phyloP scores from a whole-genome alignment of 2,113 vertebrate genomes.

The Datnioides undecimradiatus region DNA sequence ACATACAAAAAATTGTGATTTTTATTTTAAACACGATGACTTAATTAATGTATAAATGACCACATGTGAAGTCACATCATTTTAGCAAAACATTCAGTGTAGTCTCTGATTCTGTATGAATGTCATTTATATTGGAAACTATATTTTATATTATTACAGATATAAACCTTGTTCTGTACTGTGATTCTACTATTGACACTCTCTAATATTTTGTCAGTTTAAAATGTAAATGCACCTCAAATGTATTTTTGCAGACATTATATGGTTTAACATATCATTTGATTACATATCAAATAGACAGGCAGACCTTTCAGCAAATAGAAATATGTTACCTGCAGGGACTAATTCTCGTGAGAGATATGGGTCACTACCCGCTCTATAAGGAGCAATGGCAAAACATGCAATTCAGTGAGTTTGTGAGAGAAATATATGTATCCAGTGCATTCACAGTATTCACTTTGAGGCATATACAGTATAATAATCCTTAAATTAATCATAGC shows the following conservation, averaged over 20 bases:
- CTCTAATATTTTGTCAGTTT: not conserved
- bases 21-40: not conserved
- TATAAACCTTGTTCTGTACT: not conserved
- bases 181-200: not conserved
- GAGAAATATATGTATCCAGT: slow-evolving; percentile 6
- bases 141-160: not conserved
- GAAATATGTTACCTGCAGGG: not conserved
- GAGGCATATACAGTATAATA: slow-evolving; percentile 34
- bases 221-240: not conserved
- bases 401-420: slow-evolving; percentile 1
- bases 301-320: not conserved
- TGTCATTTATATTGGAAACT: not conserved
- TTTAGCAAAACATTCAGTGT: not conserved
- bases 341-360: slow-evolving; percentile 13
- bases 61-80: not conserved
- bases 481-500: slow-evolving; percentile 62
- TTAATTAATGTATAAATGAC: not conserved
- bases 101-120: not conserved
- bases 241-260: not conserved
- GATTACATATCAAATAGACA: not conserved
- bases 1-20: not conserved
- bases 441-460: slow-evolving; percentile 56
- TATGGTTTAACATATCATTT: not conserved
- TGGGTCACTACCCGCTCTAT: slow-evolving; percentile 15
- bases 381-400: not conserved